Evolutionary conservation across 2,888 invertebrate species (phyloP).

Genomic region (Eristalis pertinax): DNA sequence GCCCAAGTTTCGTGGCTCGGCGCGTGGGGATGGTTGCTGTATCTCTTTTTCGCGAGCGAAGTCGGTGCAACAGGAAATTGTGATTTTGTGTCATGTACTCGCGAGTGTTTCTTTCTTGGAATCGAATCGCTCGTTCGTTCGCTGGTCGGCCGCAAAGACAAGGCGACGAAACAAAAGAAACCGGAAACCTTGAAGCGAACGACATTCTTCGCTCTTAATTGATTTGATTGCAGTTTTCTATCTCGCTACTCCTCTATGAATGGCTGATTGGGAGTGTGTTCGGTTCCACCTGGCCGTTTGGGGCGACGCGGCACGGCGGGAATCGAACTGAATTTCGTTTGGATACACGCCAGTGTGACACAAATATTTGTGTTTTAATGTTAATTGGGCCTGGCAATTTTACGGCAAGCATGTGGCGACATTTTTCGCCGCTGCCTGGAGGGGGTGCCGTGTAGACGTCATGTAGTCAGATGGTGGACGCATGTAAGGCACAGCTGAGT

Average conservation of each 20-base stretch:
- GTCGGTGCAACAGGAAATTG: constrained; percentile 58
- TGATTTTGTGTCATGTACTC: constrained; percentile 40
- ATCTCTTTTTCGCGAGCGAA: constrained; percentile 12
- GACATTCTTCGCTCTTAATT: constrained; percentile 37
- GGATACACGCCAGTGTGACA: not conserved
- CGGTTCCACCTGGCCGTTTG: constrained; percentile 1
- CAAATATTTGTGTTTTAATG: not conserved
- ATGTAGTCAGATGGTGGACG: not conserved
- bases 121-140: constrained; percentile 17
- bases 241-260: constrained; percentile 13
- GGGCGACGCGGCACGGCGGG: not conserved
- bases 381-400: not conserved
- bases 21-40: not conserved
- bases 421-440: not conserved
- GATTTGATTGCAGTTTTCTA: constrained; percentile 27
- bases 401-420: constrained; percentile 1
- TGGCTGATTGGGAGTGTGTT: not conserved
- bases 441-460: not conserved
- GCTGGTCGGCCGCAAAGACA: constrained; percentile 1
- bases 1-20: not conserved
- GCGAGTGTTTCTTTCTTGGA: constrained; percentile 12
- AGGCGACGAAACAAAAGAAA: constrained; percentile 20
- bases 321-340: not conserved
- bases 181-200: constrained; percentile 37
- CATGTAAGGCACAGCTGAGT: not conserved